Evolutionary conservation across 1,140 invertebrate species (phyloP).

Genomic region (Drosophila willistoni): DNA sequence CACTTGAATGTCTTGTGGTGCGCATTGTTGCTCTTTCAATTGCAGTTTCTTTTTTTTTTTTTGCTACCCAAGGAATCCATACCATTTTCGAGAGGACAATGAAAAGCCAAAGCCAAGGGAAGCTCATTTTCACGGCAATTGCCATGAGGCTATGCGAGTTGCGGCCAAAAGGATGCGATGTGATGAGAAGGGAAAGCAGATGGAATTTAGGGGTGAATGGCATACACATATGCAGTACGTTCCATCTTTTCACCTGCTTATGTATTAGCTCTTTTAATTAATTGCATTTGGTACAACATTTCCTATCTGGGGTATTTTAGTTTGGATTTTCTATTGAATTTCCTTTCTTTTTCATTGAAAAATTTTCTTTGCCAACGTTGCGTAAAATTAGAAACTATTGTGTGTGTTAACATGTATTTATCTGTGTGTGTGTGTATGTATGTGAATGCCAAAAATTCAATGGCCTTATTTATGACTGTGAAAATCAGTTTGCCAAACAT

Average conservation of each 20-base stretch:
- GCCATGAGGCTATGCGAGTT: constrained; percentile 2
- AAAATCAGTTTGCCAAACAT: constrained; percentile 16
- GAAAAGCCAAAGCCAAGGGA: constrained; percentile 34
- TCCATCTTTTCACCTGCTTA: constrained; percentile 7
- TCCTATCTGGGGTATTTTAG: constrained; percentile 32
- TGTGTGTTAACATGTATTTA: constrained; percentile 10
- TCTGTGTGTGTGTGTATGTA: not conserved
- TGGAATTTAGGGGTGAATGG: not conserved
- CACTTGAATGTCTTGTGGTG: constrained; percentile 76
- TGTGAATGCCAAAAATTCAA: constrained; percentile 36
- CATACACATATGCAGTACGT: constrained; percentile 21
- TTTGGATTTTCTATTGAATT: constrained; percentile 48
- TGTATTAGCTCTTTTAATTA: constrained; percentile 68
- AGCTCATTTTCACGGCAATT: constrained; percentile 69
- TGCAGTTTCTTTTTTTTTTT: constrained; percentile 43
- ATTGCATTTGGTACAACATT: constrained; percentile 70
- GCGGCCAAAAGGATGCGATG: not conserved
- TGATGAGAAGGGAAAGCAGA: not conserved
- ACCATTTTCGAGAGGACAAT: constrained; percentile 51
- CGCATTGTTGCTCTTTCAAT: constrained; percentile 76
- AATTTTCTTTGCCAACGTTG: constrained; percentile 46
- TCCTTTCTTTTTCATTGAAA: constrained; percentile 36
- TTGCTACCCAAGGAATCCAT: constrained; percentile 43
- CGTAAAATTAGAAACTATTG: constrained; percentile 75
- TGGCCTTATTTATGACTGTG: constrained; percentile 43